A percentile compares a stretch with the other conserved stretches of the same genome.
phyloP scores from a whole-genome alignment of 2,888 invertebrate species.

The Muschampia plurimacula region DNA sequence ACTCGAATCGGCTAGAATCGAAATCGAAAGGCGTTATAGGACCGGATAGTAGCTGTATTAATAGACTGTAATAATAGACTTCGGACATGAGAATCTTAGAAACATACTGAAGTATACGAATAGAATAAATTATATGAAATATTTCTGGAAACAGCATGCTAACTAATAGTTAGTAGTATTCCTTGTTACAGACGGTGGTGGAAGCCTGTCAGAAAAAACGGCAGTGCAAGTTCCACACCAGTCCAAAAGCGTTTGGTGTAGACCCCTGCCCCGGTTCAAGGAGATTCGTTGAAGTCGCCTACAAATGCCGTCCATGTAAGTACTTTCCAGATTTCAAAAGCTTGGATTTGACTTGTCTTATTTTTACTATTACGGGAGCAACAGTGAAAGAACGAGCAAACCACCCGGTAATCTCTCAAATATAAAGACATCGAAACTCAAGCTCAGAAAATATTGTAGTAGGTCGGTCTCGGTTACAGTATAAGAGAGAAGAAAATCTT shows the following conservation, averaged over 20 bases:
- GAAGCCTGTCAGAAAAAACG: conserved; percentile 90
- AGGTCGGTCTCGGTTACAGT: no score
- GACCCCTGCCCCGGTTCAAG: conserved; percentile 97
- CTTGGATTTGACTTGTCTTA: not conserved
- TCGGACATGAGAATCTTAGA: no score
- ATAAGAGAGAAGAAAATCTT: conserved; percentile 10
- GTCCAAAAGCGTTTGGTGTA: conserved; percentile 94
- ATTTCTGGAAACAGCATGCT: conserved; percentile 65
- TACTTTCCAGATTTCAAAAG: conserved; percentile 52
- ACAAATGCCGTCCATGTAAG: conserved; percentile 99
- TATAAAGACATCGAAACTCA: no score
- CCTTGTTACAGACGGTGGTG: conserved; percentile 96
- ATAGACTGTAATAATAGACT: no score
- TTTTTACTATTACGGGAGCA: no score
- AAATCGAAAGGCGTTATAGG: no score
- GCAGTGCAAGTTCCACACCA: conserved; percentile 94
- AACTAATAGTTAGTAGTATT: conserved; percentile 88
- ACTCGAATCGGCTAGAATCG: no score
- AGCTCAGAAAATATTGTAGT: no score
- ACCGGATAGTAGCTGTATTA: no score
- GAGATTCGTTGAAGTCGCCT: conserved; percentile 98
- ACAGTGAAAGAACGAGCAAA: no score
- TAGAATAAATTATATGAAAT: not conserved
- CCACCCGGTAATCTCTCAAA: no score
- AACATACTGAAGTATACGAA: no score